phyloP scores from a whole-genome alignment of 2,888 invertebrate genomes.

The Apamea crenata region DNA sequence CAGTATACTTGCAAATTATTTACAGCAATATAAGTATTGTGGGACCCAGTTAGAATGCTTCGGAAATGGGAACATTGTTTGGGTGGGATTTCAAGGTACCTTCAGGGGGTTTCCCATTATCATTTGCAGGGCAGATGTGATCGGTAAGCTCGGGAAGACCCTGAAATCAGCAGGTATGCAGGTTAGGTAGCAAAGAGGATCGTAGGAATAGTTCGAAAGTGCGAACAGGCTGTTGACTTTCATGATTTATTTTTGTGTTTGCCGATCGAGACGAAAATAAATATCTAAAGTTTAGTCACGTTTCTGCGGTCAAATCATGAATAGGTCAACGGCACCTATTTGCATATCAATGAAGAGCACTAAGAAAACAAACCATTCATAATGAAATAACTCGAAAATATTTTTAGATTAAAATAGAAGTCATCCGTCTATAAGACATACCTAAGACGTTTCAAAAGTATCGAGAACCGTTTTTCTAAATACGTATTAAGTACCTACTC shows the following conservation, averaged over 20 bases:
- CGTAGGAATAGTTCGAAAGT: slow-evolving; percentile 8
- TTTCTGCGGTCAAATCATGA: slow-evolving; percentile 35
- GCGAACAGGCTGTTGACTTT: slow-evolving; percentile 5
- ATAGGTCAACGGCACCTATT: slow-evolving; percentile 49
- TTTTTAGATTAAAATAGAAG: not conserved
- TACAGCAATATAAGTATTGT: not conserved
- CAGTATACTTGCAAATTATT: slow-evolving; percentile 32
- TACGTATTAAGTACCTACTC: not conserved
- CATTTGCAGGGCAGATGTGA: not conserved
- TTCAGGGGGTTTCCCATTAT: not conserved
- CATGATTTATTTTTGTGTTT: slow-evolving; percentile 1
- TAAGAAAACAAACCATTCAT: slow-evolving; percentile 15
- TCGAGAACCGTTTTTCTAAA: not conserved
- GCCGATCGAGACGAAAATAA: slow-evolving; percentile 1
- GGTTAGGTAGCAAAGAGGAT: not conserved
- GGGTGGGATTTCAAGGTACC: not conserved
- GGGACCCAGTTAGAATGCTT: not conserved
- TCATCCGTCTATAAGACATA: not conserved
- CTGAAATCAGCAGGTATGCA: not conserved
- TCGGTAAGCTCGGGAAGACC: too few relatives aligned
- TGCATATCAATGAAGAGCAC: slow-evolving; percentile 22
- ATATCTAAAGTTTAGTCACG: slow-evolving; percentile 34
- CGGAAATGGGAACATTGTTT: not conserved
- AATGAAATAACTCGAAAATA: not conserved
- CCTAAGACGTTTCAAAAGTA: too few relatives aligned